phyloP scores from a whole-genome alignment of 2,888 invertebrate genomes.

The Mactromeris polynyma region DNA sequence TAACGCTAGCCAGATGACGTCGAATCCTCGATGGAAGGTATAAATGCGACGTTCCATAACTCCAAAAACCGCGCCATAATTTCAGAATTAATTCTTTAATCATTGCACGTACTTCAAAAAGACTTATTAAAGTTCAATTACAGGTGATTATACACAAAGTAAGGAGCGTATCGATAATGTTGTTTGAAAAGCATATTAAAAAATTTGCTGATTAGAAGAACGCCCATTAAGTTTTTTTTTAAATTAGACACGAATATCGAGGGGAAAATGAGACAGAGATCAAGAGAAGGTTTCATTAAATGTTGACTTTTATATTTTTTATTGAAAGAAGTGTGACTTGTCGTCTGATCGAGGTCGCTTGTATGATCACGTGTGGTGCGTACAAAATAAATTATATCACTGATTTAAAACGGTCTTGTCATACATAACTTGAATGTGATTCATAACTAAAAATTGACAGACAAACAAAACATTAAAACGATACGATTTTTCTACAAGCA shows the following conservation, averaged over 20 bases:
- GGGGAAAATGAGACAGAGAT: not conserved
- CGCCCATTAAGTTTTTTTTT: not conserved
- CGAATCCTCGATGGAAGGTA: not conserved
- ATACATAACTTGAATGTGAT: not conserved
- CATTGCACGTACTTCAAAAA: constrained; percentile 1
- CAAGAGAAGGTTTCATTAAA: not conserved
- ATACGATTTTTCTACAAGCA: too few species aligned
- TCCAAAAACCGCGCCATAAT: not conserved
- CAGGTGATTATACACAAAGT: not conserved
- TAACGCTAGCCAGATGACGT: not conserved
- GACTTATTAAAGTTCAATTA: not conserved
- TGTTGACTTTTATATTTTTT: not conserved
- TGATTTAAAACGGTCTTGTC: not conserved
- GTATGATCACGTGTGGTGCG: not conserved
- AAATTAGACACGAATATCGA: not conserved
- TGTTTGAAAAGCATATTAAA: constrained; percentile 10
- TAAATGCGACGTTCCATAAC: not conserved
- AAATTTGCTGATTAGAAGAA: not conserved
- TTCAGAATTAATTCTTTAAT: not conserved
- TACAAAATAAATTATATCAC: not conserved
- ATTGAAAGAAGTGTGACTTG: not conserved
- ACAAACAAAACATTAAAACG: too few species aligned
- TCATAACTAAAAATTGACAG: not conserved
- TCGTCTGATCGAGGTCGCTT: not conserved
- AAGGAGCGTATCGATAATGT: not conserved